phyloP scores from a whole-genome alignment of 2,888 invertebrate genomes.

The Thecocarcelia acutangulata region DNA sequence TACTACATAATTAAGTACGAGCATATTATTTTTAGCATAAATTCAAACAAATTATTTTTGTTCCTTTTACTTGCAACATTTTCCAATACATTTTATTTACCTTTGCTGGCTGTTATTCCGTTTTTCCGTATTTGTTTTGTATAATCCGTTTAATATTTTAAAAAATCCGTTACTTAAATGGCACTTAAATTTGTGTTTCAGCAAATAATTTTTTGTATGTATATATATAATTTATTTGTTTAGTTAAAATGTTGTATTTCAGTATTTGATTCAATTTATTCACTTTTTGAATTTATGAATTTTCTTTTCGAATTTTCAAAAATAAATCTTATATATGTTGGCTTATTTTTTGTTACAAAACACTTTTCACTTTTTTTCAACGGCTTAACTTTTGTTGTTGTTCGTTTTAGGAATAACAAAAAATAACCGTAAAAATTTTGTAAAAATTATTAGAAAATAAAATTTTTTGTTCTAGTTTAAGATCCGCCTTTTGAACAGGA shows the following conservation, averaged over 20 bases:
- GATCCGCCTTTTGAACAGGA: conserved; percentile 66
- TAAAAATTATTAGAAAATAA: conserved; percentile 18
- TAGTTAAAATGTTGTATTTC: conserved; percentile 45
- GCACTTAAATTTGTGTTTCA: conserved; percentile 70
- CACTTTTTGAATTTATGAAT: conserved; percentile 35
- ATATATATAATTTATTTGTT: conserved; percentile 56
- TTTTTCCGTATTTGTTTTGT: conserved; percentile 17
- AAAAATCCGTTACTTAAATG: conserved; percentile 67
- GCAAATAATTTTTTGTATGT: conserved; percentile 69
- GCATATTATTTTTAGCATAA: neutral
- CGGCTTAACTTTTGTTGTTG: conserved; percentile 7
- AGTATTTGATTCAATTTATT: conserved; percentile 22
- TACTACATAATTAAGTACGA: no score
- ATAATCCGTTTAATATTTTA: conserved; percentile 62
- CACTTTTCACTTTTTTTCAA: conserved; percentile 45
- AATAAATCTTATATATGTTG: conserved; percentile 11
- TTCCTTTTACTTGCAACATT: conserved; percentile 51
- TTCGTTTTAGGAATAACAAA: conserved; percentile 22
- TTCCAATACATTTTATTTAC: conserved; percentile 48
- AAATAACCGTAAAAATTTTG: conserved; percentile 51
- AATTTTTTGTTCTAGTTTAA: conserved; percentile 22
- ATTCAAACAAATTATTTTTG: conserved; percentile 1
- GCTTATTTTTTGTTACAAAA: conserved; percentile 19
- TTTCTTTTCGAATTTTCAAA: conserved; percentile 3
- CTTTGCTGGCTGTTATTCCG: conserved; percentile 47